Evolutionary conservation across 2,113 vertebrate species (phyloP), one percentile per base, ranked within the genome.

Genomic region (Manacus vitellinus): DNA sequence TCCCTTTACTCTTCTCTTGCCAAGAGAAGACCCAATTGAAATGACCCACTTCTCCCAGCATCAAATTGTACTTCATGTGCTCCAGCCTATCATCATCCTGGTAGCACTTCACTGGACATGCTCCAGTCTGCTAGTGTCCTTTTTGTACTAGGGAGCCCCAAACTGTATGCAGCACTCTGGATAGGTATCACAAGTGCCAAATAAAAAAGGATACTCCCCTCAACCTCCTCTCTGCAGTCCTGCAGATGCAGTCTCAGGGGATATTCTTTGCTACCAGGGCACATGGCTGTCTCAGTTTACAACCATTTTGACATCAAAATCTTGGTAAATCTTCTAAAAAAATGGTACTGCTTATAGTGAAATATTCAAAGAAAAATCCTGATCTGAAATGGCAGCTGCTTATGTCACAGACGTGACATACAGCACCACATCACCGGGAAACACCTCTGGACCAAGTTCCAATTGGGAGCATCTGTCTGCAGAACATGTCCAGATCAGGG

Each of bases 401-500:
- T 46, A 30, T 27, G 28, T 37, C 31, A 35, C 8, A 68, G 31
- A 31, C 2, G 1, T 19, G 52, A 56, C 25, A 37, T 28, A 30
- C 52, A 66, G 14, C 14, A 63, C 8, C 2, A 6, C 35, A 37
- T 49, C 28, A 35, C 16, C 19, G 8, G 9, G 35, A 58, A 56
- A 68, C 6, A 14, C 14, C 28, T 73, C 43, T 78, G 44, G 15
- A 9, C 21, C 12, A 11, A 0, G 24, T 61, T 76, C 35, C 2
- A 3, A 21, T 39, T 23, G 49, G 19, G 55, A 63, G 4, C 0
- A 1, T 30, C 70, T 46, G 17, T n/a, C 41, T 44, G 35, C 18
- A 44, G 27, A 65, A 35, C 0, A 0, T 0, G 3, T 46, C 14
- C 1, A 1, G 56, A 19, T 10, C 39, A 17, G 67, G 31, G 62